phyloP scores from a whole-genome alignment of 2,797 vertebrate species.

The Esox lucius region DNA sequence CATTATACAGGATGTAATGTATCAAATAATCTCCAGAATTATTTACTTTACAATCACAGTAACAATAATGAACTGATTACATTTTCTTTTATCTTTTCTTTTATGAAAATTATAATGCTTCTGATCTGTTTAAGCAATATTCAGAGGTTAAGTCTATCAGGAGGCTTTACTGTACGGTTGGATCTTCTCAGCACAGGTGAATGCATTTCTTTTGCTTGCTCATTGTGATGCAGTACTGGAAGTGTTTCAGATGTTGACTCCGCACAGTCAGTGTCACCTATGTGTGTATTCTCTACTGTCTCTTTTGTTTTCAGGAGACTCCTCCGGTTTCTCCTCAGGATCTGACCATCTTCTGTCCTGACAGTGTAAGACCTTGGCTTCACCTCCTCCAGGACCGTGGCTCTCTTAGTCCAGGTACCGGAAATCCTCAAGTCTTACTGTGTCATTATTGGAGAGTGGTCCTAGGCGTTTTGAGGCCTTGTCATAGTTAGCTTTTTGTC shows the following conservation, averaged over 20 bases:
- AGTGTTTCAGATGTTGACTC: too few relatives aligned
- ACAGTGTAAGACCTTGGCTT: constrained; percentile 26
- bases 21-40: too few relatives aligned
- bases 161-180: neutral
- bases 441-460: constrained; percentile 15
- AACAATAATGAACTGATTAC: neutral
- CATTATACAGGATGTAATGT: too few relatives aligned
- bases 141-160: constrained; percentile 1
- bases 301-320: too few relatives aligned
- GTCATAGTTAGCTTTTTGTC: constrained; percentile 32
- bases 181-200: constrained; percentile 12
- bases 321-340: constrained; percentile 30
- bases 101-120: too few relatives aligned
- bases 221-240: too few relatives aligned
- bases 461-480: neutral
- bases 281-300: too few relatives aligned
- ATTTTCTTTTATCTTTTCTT: neutral
- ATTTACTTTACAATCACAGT: too few relatives aligned
- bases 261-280: neutral
- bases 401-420: constrained; percentile 15
- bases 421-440: constrained; percentile 23
- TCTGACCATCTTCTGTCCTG: constrained; percentile 26
- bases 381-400: constrained; percentile 25
- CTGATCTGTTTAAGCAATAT: neutral
- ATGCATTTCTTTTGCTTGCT: neutral